phyloP scores from a whole-genome alignment of 2,797 vertebrate genomes.

The Limnodromus scolopaceus region DNA sequence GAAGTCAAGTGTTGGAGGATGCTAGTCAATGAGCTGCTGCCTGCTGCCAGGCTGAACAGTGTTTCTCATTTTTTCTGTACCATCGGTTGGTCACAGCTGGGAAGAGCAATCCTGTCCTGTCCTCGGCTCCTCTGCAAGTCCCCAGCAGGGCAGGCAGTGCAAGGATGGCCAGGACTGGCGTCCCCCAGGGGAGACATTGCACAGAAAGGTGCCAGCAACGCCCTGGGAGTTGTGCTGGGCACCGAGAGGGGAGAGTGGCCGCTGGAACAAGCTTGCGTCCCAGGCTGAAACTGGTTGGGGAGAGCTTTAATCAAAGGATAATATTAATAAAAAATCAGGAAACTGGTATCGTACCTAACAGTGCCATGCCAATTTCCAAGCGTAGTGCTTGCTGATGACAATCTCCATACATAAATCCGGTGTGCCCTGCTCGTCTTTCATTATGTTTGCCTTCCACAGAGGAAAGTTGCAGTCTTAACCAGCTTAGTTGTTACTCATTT shows the following conservation, averaged over 20 bases:
- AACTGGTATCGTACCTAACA: background rate
- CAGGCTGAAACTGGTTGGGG: background rate
- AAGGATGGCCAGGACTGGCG: rapidly evolving
- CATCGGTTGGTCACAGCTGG: background rate
- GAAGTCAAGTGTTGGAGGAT: slow-evolving; percentile 13
- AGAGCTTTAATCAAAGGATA: background rate
- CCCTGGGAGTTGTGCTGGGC: background rate
- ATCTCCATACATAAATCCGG: background rate
- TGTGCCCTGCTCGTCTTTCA: background rate
- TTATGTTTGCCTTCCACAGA: background rate
- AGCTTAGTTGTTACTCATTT: background rate
- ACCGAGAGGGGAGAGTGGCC: background rate
- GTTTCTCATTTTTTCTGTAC: background rate
- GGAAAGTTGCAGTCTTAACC: background rate
- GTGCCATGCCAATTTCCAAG: background rate
- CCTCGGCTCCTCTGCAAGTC: background rate
- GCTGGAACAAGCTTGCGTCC: background rate
- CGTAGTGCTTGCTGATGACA: background rate
- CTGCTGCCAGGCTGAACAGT: background rate
- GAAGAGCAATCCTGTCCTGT: background rate
- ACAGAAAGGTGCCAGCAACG: background rate
- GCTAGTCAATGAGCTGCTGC: background rate
- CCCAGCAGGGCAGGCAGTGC: background rate
- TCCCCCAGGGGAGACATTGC: background rate
- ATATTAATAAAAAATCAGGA: background rate